Conservation (phyloP, 2,888 invertebrate species). For the Labia minor region DNA sequence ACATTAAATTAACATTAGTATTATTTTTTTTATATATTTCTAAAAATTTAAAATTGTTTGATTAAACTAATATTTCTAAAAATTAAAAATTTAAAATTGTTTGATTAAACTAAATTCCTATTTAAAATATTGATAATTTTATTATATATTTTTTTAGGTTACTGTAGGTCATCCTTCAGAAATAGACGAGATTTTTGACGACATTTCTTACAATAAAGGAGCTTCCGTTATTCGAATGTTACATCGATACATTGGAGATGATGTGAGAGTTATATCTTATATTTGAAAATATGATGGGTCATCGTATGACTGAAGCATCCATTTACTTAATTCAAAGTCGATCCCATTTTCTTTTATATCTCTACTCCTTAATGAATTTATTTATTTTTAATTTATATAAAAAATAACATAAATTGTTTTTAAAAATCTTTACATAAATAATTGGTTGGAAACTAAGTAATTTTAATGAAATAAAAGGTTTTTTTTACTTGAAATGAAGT, state of each 20-base stretch:
- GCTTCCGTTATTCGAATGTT: conserved; percentile 92
- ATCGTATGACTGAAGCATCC: background rate
- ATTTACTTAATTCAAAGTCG: background rate
- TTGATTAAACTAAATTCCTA: no score
- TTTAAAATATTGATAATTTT: no score
- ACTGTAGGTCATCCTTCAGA: conserved; percentile 89
- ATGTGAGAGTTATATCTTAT: conserved; percentile 34
- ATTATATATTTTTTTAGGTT: conserved; percentile 39
- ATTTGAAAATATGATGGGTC: background rate
- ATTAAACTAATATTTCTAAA: background rate
- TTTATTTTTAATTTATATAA: no score
- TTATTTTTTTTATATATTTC: background rate
- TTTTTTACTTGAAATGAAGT: no score
- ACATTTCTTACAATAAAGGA: conserved; percentile 93
- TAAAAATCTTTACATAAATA: no score
- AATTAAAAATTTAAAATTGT: no score
- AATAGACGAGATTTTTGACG: conserved; percentile 95
- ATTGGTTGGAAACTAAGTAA: no score
- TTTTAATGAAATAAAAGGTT: no score
- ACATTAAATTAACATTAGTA: no score
- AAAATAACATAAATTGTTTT: no score
- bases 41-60: no score
- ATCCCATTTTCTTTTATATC: background rate
- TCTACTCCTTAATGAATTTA: no score
- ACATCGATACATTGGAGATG: conserved; percentile 84